phyloP scores from a whole-genome alignment of 2,113 vertebrate species.

The Cercocebus atys region DNA sequence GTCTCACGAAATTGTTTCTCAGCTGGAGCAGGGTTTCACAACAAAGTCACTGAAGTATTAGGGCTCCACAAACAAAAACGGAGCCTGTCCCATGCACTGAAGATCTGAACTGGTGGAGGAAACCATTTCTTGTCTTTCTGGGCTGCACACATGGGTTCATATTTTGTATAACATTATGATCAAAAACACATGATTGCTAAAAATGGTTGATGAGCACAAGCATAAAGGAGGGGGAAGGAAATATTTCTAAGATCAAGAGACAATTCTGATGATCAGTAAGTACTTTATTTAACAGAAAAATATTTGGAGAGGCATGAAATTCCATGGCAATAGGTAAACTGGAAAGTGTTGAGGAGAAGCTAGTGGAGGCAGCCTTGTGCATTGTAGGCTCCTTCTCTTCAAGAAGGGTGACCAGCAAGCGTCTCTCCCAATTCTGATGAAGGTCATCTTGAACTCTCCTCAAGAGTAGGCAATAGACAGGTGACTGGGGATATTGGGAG shows the following conservation, averaged over 20 bases:
- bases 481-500: neutral
- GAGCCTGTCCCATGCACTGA: too few relatives aligned
- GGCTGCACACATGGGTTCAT: neutral
- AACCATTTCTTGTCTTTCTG: neutral
- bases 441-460: neutral
- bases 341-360: neutral
- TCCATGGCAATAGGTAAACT: too few relatives aligned
- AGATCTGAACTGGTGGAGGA: neutral
- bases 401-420: neutral
- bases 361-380: rapidly evolving
- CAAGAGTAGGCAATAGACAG: neutral
- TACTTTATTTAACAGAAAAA: neutral
- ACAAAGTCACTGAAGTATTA: rapidly evolving
- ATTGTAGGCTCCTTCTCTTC: neutral
- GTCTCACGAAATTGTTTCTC: neutral
- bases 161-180: neutral
- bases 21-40: neutral
- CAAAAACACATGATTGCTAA: neutral
- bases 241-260: neutral
- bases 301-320: neutral
- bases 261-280: neutral
- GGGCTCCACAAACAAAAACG: neutral
- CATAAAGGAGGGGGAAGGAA: neutral
- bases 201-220: neutral
- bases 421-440: neutral